A percentile compares a stretch with the other conserved stretches of the same genome.
Conservation (phyloP, 2,797 vertebrate species). For the Myripristis jacobus region DNA sequence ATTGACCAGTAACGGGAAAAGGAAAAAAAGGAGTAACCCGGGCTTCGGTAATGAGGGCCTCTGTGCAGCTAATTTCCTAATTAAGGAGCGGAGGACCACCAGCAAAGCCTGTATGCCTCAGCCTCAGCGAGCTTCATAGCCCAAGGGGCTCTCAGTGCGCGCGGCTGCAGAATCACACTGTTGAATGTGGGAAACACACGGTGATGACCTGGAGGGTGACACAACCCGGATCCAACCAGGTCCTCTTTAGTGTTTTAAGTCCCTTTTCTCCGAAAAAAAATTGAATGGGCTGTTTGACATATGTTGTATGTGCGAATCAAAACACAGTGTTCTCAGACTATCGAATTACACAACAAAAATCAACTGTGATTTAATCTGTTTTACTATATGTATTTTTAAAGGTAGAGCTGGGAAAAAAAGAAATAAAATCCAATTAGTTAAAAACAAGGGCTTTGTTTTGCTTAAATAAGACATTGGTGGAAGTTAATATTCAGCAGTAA, state of each 20-base stretch:
- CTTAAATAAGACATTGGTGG: background rate
- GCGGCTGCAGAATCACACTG: conserved; percentile 61
- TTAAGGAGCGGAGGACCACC: conserved; percentile 89
- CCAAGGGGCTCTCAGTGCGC: conserved; percentile 54
- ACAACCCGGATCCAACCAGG: conserved; percentile 30
- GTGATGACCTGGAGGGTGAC: conserved; percentile 45
- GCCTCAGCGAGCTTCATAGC: conserved; percentile 62
- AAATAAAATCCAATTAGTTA: background rate
- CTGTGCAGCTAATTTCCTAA: conserved; percentile 87
- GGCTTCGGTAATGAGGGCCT: conserved; percentile 86
- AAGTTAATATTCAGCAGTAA: background rate
- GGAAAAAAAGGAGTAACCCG: conserved; percentile 68
- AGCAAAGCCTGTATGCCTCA: conserved; percentile 77
- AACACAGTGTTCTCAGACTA: background rate
- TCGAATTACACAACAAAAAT: background rate
- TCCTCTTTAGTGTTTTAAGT: background rate
- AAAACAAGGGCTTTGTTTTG: background rate
- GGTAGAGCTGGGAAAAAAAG: background rate
- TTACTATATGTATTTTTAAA: no score
- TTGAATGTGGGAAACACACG: conserved; percentile 62
- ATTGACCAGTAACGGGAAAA: conserved; percentile 75
- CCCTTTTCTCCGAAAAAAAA: background rate
- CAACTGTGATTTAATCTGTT: no score
- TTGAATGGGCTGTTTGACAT: background rate
- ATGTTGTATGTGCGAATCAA: background rate